Evolutionary conservation across 1,140 invertebrate species (phyloP).

Genomic region (Pseudomyrmex sp.): DNA sequence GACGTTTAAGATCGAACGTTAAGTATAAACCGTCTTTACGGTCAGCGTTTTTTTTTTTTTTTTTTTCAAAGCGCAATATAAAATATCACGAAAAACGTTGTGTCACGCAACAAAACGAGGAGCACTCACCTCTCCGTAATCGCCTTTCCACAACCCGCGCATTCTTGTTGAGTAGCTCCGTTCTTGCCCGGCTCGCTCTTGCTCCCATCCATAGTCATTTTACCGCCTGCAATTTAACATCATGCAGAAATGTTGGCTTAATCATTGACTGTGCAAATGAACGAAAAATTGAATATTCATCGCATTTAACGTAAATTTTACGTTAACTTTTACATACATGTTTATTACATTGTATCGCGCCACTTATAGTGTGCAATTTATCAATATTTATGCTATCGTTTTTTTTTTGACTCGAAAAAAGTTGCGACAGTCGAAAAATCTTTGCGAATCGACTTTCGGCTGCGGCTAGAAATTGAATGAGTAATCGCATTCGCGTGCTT

Average conservation of each 20-base stretch:
- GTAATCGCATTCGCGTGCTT: conserved; percentile 74
- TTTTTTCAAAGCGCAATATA: background rate
- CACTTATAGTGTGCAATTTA: background rate
- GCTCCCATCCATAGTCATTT: conserved; percentile 86
- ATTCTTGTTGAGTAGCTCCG: conserved; percentile 86
- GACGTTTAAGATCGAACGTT: conserved; percentile 26
- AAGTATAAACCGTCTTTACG: conserved; percentile 3
- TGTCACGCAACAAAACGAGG: conserved; percentile 36
- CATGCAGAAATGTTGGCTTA: background rate
- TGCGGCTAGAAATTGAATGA: conserved; percentile 56
- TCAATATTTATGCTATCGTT: background rate
- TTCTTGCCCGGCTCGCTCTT: conserved; percentile 84
- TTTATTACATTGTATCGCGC: background rate
- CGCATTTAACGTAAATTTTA: background rate
- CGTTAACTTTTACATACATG: too few species aligned
- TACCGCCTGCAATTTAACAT: conserved; percentile 62
- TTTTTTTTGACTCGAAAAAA: background rate
- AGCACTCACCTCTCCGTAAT: conserved; percentile 88
- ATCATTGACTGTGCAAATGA: background rate
- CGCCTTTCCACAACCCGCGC: conserved; percentile 91
- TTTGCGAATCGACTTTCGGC: conserved; percentile 3
- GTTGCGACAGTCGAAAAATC: conserved; percentile 1
- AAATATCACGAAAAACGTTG: conserved; percentile 6
- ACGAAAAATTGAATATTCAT: background rate
- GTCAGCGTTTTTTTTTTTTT: conserved; percentile 23